Base-by-base conservation (phyloP, 2,888 invertebrate genomes). In the Nymphalis c-album region DNA sequence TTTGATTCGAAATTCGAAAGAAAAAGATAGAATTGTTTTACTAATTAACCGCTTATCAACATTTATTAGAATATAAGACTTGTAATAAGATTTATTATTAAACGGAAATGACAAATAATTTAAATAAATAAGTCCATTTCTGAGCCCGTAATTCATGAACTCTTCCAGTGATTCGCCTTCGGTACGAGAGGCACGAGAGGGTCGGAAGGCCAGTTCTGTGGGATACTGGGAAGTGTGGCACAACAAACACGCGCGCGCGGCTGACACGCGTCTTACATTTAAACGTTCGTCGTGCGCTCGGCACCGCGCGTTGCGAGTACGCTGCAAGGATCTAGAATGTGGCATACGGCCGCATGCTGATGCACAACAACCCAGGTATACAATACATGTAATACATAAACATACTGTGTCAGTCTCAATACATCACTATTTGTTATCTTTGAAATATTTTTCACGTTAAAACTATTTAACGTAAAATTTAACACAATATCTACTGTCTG, bases 241-340 rank as follows among this genome's bases (percentile, higher is more conserved):
- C 78, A 90, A 93, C 57, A 83, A 88, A 18, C 93, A 90, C 51
- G 87, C 88, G 18, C 92, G 93, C 46, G 89, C 90, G 10, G 90
- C 88, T 3, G 94, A 94, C 80, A 93, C 94, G 1, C 93, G 93
- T n/a, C 88, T 95, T 22, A 93, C 94, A 2, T 96, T 96, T 84
- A 92, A 94, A 62, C 92, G 94, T 45, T 94, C 95, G 0, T 78
- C 90, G 3, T 96, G 96, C 82, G 81, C 92, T 13, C 91, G 91
- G 31, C 93, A 93, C 61, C 93, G 95, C 70, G 94, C 96, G 1
- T 91, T 96, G 40, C 92, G 94, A 72, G 94, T 96, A 26, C 93
- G 94, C 67, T 96, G 96, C 81, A 91, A 93, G 65, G 93, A 93
- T 67, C 89, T 96, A 59, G 94, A 96, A 82, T 95, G 96, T 80